A percentile compares a stretch with the other conserved stretches of the same genome.
phyloP scores from a whole-genome alignment of 2,113 vertebrate genomes.

The Sterna hirundo region DNA sequence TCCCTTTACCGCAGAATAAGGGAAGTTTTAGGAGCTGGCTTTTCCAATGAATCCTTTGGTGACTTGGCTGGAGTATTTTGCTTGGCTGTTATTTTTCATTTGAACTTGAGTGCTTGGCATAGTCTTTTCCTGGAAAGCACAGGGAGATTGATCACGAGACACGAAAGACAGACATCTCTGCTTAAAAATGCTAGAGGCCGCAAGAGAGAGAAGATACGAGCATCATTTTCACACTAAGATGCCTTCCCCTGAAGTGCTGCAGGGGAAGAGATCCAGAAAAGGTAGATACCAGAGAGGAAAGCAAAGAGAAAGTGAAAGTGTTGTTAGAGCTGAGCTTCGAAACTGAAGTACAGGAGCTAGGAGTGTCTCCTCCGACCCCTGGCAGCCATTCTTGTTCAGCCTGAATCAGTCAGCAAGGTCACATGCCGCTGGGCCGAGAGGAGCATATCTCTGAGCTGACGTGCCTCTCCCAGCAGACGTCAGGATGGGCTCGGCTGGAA shows the following conservation, averaged over 20 bases:
- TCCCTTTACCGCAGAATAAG: background rate
- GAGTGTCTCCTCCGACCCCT: background rate
- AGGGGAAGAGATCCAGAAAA: background rate
- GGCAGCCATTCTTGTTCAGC: background rate
- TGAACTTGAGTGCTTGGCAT: background rate
- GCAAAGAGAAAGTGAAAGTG: constrained; percentile 43
- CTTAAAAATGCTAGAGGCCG: background rate
- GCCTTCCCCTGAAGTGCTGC: background rate
- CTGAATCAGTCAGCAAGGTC: background rate
- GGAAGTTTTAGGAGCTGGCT: background rate
- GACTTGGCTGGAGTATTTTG: background rate
- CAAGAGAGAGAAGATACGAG: background rate
- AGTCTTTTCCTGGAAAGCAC: background rate
- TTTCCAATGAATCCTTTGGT: background rate
- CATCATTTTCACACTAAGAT: background rate
- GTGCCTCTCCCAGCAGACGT: background rate
- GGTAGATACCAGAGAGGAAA: background rate
- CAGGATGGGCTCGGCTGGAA: background rate
- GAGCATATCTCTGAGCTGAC: background rate
- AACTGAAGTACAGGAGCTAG: background rate
- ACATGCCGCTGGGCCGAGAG: background rate
- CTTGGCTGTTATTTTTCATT: background rate
- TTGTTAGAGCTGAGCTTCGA: background rate
- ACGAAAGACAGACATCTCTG: background rate
- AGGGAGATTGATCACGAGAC: background rate